Evolutionary conservation across 1,140 invertebrate species (phyloP).

Genomic region (Oscheius sp.): DNA sequence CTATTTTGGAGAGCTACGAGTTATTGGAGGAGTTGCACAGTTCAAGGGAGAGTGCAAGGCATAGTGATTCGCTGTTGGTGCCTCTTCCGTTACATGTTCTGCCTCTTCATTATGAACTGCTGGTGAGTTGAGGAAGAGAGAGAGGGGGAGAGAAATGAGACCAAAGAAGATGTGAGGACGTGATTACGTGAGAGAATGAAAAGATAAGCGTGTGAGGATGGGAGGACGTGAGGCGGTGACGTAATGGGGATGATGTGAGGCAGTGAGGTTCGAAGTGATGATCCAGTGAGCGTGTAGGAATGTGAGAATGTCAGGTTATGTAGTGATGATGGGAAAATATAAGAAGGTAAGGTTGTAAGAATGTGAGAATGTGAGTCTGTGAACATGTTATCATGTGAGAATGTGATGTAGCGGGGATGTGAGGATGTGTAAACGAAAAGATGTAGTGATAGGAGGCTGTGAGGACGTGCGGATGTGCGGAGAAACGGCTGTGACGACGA

Average conservation of each 20-base stretch:
- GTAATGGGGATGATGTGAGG: background rate
- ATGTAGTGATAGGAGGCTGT: too few relatives aligned
- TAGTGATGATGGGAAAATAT: too few relatives aligned
- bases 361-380: too few relatives aligned
- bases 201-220: constrained; percentile 24
- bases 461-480: too few relatives aligned
- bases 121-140: constrained; percentile 30
- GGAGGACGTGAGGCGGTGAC: background rate
- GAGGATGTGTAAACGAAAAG: too few relatives aligned
- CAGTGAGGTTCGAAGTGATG: background rate
- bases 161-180: too few relatives aligned
- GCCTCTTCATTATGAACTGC: constrained; percentile 55
- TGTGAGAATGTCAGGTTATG: too few relatives aligned
- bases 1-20: background rate
- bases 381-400: too few relatives aligned
- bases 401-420: too few relatives aligned
- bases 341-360: too few relatives aligned
- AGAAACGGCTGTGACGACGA: too few relatives aligned
- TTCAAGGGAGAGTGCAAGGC: background rate
- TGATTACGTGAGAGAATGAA: background rate
- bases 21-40: background rate
- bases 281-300: too few relatives aligned
- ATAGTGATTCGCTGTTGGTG: constrained; percentile 21
- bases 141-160: background rate
- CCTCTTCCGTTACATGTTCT: constrained; percentile 38